Evolutionary conservation across 2,888 invertebrate species (phyloP).

Genomic region (Sepioteuthis lessoniana): DNA sequence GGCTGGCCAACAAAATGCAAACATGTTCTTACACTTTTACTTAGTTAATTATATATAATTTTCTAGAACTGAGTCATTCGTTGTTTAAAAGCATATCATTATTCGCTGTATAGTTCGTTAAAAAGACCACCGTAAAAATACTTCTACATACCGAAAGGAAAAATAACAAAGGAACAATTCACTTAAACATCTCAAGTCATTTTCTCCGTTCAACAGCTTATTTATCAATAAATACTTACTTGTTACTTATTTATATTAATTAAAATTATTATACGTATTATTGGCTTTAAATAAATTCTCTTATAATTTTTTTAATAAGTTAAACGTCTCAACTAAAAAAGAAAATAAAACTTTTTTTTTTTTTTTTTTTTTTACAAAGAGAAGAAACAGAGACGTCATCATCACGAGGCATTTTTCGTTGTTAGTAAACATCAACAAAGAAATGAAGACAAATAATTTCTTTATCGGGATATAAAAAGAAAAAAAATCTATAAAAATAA

Average conservation of each 20-base stretch:
- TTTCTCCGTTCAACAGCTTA: too few species aligned
- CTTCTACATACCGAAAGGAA: neutral
- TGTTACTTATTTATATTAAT: too few species aligned
- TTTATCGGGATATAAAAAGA: too few species aligned
- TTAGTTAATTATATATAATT: neutral
- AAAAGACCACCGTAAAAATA: neutral
- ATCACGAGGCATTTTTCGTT: neutral
- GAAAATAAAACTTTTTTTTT: too few species aligned
- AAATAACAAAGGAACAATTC: neutral
- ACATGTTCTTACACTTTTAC: slow-evolving; percentile 33
- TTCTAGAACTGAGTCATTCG: neutral
- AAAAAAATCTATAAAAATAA: too few species aligned
- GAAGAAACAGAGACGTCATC: neutral
- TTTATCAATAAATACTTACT: too few species aligned
- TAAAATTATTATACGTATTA: too few species aligned
- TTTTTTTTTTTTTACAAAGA: neutral
- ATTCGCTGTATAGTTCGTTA: neutral
- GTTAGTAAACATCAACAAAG: neutral
- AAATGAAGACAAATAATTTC: neutral
- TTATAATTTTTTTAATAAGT: too few species aligned
- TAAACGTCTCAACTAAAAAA: too few species aligned
- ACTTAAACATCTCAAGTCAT: too few species aligned
- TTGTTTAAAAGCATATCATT: neutral
- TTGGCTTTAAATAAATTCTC: too few species aligned
- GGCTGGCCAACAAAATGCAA: neutral